These are phyloP conservation scores for Antitype chi DNA, from an alignment of 2,888 invertebrate species.

Conservation along the genomic window DNA sequence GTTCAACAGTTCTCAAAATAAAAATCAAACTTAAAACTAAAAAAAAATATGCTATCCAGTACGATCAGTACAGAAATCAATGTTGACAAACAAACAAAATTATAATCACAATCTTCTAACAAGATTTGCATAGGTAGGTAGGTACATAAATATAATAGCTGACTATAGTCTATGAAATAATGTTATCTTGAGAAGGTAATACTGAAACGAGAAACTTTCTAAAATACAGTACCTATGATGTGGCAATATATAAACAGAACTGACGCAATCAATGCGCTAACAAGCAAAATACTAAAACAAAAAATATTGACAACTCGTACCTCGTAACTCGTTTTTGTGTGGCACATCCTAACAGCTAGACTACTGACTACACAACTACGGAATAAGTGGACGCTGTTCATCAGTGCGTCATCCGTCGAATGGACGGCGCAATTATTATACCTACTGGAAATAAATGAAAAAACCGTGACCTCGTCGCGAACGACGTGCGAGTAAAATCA, in stretches of 20 bases:
- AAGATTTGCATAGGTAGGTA: not conserved
- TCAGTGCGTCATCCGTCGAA: slow-evolving; percentile 70
- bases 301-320: slow-evolving; percentile 78
- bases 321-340: slow-evolving; percentile 80
- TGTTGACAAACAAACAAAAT: slow-evolving; percentile 43
- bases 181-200: not conserved
- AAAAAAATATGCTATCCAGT: not conserved
- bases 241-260: slow-evolving; percentile 37
- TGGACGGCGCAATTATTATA: slow-evolving; percentile 63
- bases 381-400: slow-evolving; percentile 75
- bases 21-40: not conserved
- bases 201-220: slow-evolving; percentile 30
- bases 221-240: slow-evolving; percentile 31
- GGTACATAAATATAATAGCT: not conserved
- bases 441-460: slow-evolving; percentile 67
- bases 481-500: slow-evolving; percentile 56
- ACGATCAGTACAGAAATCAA: not conserved
- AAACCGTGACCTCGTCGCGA: slow-evolving; percentile 65
- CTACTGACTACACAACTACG: slow-evolving; percentile 76
- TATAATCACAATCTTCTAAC: not conserved
- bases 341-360: slow-evolving; percentile 79
- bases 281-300: slow-evolving; percentile 26
- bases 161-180: not conserved
- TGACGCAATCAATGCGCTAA: slow-evolving; percentile 4
- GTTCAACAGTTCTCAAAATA: not conserved